Percentiles rank a stretch among this genome's conserved stretches.
phyloP scores from a whole-genome alignment of 1,140 invertebrate species.

The Ips typographus region DNA sequence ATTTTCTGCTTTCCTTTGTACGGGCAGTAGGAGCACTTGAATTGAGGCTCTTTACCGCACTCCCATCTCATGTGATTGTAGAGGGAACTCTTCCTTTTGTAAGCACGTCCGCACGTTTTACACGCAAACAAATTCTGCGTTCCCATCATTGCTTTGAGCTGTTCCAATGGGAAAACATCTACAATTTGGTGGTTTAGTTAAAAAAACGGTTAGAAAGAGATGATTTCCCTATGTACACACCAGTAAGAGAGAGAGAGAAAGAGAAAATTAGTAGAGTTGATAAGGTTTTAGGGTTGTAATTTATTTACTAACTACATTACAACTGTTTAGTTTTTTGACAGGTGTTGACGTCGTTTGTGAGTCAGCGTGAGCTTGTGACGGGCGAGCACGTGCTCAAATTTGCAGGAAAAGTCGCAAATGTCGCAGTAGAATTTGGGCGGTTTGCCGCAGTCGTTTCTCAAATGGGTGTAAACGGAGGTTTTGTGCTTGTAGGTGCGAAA shows the following conservation, averaged over 20 bases:
- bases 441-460: constrained; percentile 61
- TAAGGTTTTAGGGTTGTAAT: not conserved
- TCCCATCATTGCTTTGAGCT: constrained; percentile 32
- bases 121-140: constrained; percentile 30
- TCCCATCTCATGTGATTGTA: constrained; percentile 55
- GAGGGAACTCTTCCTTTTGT: constrained; percentile 49
- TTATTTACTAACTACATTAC: not conserved
- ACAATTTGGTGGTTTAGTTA: not conserved
- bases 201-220: not conserved
- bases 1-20: constrained; percentile 58
- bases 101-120: constrained; percentile 33
- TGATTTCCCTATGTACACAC: not conserved
- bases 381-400: constrained; percentile 59
- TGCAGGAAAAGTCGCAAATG: constrained; percentile 57
- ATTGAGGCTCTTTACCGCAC: constrained; percentile 57
- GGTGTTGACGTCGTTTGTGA: not conserved
- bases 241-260: not conserved
- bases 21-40: constrained; percentile 56
- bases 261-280: not conserved
- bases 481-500: constrained; percentile 59
- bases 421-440: constrained; percentile 52
- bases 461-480: constrained; percentile 53
- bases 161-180: constrained; percentile 22
- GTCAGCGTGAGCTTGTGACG: constrained; percentile 47
- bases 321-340: no score